These are phyloP conservation scores for Corythornis cristatus DNA, from an alignment of 2,113 vertebrate species.

Conservation along the genomic window DNA sequence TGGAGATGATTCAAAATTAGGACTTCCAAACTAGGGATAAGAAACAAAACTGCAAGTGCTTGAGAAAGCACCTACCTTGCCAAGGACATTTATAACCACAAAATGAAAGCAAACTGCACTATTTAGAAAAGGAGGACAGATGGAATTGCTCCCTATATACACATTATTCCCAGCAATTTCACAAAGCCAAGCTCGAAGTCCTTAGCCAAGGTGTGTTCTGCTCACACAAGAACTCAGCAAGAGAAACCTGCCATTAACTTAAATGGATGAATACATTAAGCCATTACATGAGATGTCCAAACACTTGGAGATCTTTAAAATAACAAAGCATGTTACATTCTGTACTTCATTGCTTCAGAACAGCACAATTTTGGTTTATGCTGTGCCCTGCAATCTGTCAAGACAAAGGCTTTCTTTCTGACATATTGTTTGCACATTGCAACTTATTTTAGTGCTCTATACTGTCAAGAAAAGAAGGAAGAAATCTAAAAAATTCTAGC, in stretches of 20 bases:
- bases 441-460: not conserved
- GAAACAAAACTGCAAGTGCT: not conserved
- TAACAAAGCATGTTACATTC: not conserved
- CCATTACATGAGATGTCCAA: not conserved
- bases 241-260: not conserved
- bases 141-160: not conserved
- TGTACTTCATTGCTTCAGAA: not conserved
- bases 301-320: slow-evolving; percentile 1
- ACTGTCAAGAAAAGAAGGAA: not conserved
- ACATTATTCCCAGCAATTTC: not conserved
- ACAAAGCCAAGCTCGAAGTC: not conserved
- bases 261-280: not conserved
- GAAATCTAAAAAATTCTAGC: not conserved
- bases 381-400: not conserved
- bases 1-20: not conserved
- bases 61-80: not conserved
- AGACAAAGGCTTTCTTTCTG: slow-evolving; percentile 8
- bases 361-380: not conserved
- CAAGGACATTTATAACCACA: not conserved
- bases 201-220: not conserved
- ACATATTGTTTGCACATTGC: not conserved
- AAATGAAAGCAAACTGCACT: not conserved
- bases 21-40: not conserved
- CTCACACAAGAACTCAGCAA: not conserved
- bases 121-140: not conserved